Evolutionary conservation across 1,140 invertebrate species (phyloP).

Genomic region (Drosophila kanapiae): DNA sequence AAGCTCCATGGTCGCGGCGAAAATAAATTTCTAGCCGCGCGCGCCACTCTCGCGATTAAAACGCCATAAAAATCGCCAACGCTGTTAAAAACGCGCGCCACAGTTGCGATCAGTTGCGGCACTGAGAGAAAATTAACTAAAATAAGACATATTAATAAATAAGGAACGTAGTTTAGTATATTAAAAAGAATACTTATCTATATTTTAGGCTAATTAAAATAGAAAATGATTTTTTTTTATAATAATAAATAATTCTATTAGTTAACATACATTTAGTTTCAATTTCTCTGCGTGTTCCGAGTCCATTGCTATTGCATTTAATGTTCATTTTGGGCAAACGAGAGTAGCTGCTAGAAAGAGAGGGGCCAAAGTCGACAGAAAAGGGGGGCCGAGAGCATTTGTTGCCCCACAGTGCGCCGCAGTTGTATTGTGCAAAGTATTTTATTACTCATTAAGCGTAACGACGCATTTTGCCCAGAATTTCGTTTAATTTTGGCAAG

Average conservation of each 20-base stretch:
- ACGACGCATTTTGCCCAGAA: constrained; percentile 77
- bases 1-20: constrained; percentile 32
- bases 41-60: constrained; percentile 71
- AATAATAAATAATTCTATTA: not conserved
- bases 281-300: constrained; percentile 9
- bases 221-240: too few relatives aligned
- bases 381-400: constrained; percentile 28
- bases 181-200: not conserved
- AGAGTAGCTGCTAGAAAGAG: constrained; percentile 1
- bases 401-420: constrained; percentile 31
- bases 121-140: constrained; percentile 1
- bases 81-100: constrained; percentile 66
- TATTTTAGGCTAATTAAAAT: not conserved
- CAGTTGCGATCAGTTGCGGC: constrained; percentile 42
- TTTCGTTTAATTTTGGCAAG: constrained; percentile 41
- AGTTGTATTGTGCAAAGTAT: constrained; percentile 71
- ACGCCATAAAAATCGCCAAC: constrained; percentile 80
- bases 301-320: constrained; percentile 47
- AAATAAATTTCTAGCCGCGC: constrained; percentile 48
- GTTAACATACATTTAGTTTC: not conserved
- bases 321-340: constrained; percentile 68
- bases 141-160: too few relatives aligned
- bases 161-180: too few relatives aligned
- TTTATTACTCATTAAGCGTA: constrained; percentile 83
- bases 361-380: not conserved